A percentile compares a stretch with the other conserved stretches of the same genome.
Evolutionary conservation across 2,797 vertebrate genomes (phyloP).

Genomic region (Sebastes variabilis): DNA sequence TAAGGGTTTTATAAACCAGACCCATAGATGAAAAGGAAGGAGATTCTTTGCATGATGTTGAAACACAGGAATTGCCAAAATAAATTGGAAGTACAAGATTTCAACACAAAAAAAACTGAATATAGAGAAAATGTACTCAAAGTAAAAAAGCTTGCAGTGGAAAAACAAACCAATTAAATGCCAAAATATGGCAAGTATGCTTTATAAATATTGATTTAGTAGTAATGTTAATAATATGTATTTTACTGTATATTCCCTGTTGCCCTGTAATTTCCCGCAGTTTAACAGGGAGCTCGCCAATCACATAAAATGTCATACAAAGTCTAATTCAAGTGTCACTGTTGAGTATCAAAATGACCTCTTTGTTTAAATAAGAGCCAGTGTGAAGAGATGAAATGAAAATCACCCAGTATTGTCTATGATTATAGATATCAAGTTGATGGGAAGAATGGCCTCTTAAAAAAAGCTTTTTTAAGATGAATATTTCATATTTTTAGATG

Average conservation of each 20-base stretch:
- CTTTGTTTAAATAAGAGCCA: background rate
- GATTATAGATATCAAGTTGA: background rate
- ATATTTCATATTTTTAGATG: background rate
- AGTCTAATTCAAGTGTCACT: background rate
- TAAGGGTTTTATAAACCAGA: background rate
- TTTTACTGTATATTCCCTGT: background rate
- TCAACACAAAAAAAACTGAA: background rate
- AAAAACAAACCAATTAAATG: background rate
- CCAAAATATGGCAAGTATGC: background rate
- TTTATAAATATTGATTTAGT: background rate
- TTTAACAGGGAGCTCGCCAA: background rate
- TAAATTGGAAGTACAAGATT: background rate
- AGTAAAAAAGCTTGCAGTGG: background rate
- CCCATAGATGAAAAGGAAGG: background rate
- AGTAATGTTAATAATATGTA: background rate
- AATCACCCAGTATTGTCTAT: background rate
- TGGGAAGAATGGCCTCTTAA: background rate
- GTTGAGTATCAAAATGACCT: background rate
- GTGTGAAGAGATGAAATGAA: background rate
- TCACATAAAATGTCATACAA: background rate
- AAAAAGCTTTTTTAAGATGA: background rate
- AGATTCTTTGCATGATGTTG: background rate
- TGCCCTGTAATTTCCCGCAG: background rate
- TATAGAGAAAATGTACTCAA: background rate
- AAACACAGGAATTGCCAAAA: background rate